A percentile compares a stretch with the other conserved stretches of the same genome.
Conservation (phyloP, 2,113 vertebrate species). For the Salvelinus fontinalis region DNA sequence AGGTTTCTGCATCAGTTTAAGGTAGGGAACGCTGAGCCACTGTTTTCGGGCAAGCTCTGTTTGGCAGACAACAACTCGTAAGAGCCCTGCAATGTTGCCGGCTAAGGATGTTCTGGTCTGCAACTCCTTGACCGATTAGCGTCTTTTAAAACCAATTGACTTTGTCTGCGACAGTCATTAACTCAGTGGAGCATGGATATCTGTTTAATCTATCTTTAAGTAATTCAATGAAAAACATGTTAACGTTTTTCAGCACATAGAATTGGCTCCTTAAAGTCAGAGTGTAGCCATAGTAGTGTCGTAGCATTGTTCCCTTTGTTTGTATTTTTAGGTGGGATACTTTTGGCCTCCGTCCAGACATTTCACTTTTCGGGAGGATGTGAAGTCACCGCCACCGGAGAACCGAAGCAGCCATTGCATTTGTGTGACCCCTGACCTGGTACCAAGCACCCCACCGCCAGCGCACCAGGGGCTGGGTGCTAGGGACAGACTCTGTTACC, state of each 20-base stretch:
- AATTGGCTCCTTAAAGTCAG: background rate
- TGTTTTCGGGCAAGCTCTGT: background rate
- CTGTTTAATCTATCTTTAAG: background rate
- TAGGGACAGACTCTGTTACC: slow-evolving; percentile 25
- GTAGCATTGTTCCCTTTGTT: slow-evolving; percentile 49
- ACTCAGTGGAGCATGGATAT: background rate
- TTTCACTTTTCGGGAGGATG: slow-evolving; percentile 51
- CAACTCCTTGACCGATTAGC: slow-evolving; percentile 34
- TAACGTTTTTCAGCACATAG: slow-evolving; percentile 4
- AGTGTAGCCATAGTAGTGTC: background rate
- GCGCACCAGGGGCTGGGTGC: slow-evolving; percentile 9
- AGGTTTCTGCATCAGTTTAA: slow-evolving; percentile 45
- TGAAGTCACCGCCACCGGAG: slow-evolving; percentile 46
- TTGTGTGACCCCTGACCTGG: slow-evolving; percentile 46
- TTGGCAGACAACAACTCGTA: background rate
- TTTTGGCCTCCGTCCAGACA: slow-evolving; percentile 32
- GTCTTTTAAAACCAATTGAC: slow-evolving; percentile 38
- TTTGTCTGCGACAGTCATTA: slow-evolving; percentile 35
- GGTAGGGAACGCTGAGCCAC: background rate
- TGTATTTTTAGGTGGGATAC: too few species aligned
- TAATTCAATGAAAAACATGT: too few species aligned
- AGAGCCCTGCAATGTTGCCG: slow-evolving; percentile 32
- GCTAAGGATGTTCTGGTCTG: slow-evolving; percentile 41
- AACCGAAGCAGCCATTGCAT: background rate
- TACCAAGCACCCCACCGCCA: slow-evolving; percentile 2